Conservation (phyloP, 2,113 vertebrate genomes). For the Apodemus sylvaticus region DNA sequence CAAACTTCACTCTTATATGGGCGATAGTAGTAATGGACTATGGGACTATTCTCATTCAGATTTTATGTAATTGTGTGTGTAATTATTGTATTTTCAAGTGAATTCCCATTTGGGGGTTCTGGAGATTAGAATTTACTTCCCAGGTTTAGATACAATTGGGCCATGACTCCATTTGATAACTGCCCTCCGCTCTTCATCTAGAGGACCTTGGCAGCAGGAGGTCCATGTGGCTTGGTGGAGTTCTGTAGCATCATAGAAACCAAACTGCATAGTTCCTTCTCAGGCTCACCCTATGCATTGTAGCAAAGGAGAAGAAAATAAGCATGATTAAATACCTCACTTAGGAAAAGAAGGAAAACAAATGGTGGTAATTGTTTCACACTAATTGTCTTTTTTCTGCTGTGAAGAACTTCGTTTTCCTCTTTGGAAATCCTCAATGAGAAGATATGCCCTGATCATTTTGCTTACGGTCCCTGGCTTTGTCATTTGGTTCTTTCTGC, state of each 20-base stretch:
- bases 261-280: not conserved
- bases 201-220: not conserved
- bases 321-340: not conserved
- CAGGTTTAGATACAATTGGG: not conserved
- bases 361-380: not conserved
- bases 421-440: not conserved
- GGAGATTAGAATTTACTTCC: not conserved
- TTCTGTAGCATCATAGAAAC: not conserved
- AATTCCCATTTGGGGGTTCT: not conserved
- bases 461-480: not conserved
- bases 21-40: too few relatives aligned
- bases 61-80: not conserved
- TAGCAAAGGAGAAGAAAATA: not conserved
- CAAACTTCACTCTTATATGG: not conserved
- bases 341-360: not conserved
- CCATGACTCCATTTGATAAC: not conserved
- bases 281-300: not conserved
- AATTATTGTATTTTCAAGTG: not conserved
- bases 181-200: too few relatives aligned
- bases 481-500: not conserved
- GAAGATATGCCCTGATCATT: not conserved
- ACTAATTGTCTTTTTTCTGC: not conserved
- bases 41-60: not conserved
- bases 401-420: not conserved
- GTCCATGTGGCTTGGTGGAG: not conserved